Base-by-base conservation (phyloP, 1,140 invertebrate genomes). In the Neodiprion pinetum region DNA sequence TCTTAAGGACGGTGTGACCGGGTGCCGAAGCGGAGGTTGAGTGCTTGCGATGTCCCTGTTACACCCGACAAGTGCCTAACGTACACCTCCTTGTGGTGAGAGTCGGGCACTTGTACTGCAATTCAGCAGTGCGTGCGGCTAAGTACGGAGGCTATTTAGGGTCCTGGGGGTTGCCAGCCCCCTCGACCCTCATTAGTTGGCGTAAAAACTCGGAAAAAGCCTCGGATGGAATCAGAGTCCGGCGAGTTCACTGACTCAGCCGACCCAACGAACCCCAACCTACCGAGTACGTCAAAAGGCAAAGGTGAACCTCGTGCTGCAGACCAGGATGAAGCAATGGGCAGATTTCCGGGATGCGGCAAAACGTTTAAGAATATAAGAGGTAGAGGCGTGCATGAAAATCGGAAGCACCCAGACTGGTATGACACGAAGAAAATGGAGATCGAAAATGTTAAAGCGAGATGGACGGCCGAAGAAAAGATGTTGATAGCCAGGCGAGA, bases 401-500 rank as follows among this genome's bases (percentile, higher is more conserved):
- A 17, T 17, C 17, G 17, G 1, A 17, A 17, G 17, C 17, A 17
- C 17, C 17, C 17, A 17, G 17, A 17, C 17, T 17, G 17, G 17
- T 17, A 17, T 17, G 77, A 78, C 49, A 14, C 3, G 9, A 68
- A 40, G 10, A 48, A 48, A 12, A 0, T 72, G 47, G 67, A 48
- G 65, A n/a, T 10, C 17, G 17, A 1, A 14, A 40, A 21, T 8
- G 53, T 9, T 14, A 65, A 28, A 68, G 21, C 21, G 5, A 49
- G 40, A 48, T 77, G 75, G 76, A 76, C n/a, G 7, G 71, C 66
- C 1, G 79, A 79, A 47, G 73, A 78, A 21, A 66, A 8, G 1
- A 7, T 10, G 1, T 40, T 79, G 47, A n/a, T 79, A 23, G 77
- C 77, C 0, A n/a, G 72, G 9, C 40, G 76, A 49, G 77, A 80